Conservation (phyloP, 2,797 vertebrate genomes). For the Amblyopsis hoosieri region DNA sequence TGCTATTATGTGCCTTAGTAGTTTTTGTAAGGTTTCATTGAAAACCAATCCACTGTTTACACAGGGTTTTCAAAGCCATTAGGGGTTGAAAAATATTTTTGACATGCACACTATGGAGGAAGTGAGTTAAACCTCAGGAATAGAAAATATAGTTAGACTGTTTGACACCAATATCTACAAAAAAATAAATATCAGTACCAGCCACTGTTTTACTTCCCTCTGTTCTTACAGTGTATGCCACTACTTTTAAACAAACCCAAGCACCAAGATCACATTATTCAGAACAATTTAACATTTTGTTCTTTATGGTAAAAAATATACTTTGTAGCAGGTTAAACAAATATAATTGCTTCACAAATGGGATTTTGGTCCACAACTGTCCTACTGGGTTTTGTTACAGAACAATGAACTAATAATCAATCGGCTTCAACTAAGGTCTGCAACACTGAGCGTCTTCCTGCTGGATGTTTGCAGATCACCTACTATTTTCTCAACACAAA, state of each 20-base stretch:
- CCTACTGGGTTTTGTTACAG: slow-evolving; percentile 9
- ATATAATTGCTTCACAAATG: background rate
- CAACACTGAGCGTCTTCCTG: slow-evolving; percentile 14
- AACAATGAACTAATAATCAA: slow-evolving; percentile 24
- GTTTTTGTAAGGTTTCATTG: slow-evolving; percentile 66
- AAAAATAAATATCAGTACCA: slow-evolving; percentile 5
- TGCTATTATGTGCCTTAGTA: slow-evolving; percentile 54
- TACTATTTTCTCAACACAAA: slow-evolving; percentile 55
- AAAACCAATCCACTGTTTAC: slow-evolving; percentile 71
- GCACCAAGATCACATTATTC: too few relatives aligned
- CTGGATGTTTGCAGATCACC: slow-evolving; percentile 35
- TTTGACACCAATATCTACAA: slow-evolving; percentile 42
- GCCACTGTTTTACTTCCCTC: too few relatives aligned
- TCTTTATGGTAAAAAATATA: too few relatives aligned
- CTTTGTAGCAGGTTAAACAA: too few relatives aligned
- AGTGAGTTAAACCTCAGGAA: slow-evolving; percentile 40
- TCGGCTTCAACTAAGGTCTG: slow-evolving; percentile 18
- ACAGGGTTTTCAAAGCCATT: slow-evolving; percentile 61
- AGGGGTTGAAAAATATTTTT: slow-evolving; percentile 50
- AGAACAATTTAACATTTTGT: too few relatives aligned
- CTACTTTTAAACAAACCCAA: too few relatives aligned
- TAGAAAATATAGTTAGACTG: slow-evolving; percentile 41
- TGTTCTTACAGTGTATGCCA: too few relatives aligned
- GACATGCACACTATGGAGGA: slow-evolving; percentile 29
- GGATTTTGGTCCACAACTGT: slow-evolving; percentile 9